Evolutionary conservation across 2,797 vertebrate species (phyloP).

Genomic region (Myotis daubentonii): DNA sequence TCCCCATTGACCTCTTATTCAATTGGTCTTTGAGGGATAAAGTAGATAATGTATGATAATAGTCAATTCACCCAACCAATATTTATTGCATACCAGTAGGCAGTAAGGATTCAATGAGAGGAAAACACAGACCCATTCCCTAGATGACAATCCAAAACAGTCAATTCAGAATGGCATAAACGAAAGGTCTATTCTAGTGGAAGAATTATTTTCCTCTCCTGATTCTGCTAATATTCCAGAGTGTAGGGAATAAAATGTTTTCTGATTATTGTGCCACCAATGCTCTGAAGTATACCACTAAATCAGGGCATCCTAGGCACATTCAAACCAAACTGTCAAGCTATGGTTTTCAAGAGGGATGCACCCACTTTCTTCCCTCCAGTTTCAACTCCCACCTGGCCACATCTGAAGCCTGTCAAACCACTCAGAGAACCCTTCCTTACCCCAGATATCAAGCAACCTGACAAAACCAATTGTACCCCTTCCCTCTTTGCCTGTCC

Average conservation of each 20-base stretch:
- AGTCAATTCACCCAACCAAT: background rate
- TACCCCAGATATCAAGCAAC: background rate
- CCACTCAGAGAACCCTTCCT: background rate
- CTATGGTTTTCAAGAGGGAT: background rate
- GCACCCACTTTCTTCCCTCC: background rate
- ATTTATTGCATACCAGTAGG: background rate
- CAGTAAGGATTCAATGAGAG: background rate
- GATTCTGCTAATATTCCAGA: no score
- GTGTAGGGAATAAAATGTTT: background rate
- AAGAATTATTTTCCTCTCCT: background rate
- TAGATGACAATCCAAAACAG: slow-evolving; percentile 1
- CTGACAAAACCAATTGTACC: background rate
- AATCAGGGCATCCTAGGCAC: background rate
- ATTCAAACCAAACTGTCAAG: background rate
- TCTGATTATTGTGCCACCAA: background rate
- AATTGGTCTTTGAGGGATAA: background rate
- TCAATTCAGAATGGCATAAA: slow-evolving; percentile 5
- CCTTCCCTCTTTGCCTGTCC: background rate
- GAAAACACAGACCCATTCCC: background rate
- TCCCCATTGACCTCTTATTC: background rate
- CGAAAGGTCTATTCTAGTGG: background rate
- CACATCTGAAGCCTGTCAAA: slow-evolving; percentile 9
- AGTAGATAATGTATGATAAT: background rate
- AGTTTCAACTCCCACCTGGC: background rate
- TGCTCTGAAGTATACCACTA: background rate